These are phyloP conservation scores for Pedetes capensis DNA, from an alignment of 2,113 vertebrate genomes.

Conservation along the genomic window DNA sequence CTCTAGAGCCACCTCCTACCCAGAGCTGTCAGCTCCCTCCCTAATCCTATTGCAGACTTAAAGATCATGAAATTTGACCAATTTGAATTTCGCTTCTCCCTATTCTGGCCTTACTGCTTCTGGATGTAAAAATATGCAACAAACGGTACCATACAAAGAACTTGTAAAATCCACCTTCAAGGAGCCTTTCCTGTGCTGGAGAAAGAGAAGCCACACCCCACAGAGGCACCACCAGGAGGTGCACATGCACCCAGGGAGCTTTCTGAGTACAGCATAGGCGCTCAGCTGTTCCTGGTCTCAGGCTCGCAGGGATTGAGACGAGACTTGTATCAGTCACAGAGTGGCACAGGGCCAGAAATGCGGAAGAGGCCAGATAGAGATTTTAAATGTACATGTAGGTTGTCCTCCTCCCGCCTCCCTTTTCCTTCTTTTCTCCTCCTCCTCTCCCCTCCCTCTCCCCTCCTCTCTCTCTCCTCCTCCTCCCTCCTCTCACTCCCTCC, in stretches of 20 bases:
- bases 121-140: neutral
- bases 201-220: neutral
- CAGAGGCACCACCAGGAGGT: neutral
- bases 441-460: no score
- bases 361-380: neutral
- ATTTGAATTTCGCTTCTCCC: neutral
- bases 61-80: neutral
- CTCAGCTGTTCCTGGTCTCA: neutral
- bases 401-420: no score
- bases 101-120: neutral
- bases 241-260: rapidly evolving
- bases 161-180: neutral
- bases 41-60: neutral
- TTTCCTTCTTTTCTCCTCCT: no score
- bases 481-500: no score
- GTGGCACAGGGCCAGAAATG: neutral
- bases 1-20: neutral
- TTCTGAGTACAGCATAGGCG: neutral
- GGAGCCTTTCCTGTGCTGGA: neutral
- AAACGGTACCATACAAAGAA: neutral
- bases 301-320: neutral
- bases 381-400: neutral
- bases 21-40: neutral
- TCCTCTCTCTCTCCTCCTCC: no score
- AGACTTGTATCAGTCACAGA: neutral